Percentiles rank a stretch among this genome's conserved stretches.
phyloP scores from a whole-genome alignment of 2,888 invertebrate genomes.

The Bugulina stolonifera region DNA sequence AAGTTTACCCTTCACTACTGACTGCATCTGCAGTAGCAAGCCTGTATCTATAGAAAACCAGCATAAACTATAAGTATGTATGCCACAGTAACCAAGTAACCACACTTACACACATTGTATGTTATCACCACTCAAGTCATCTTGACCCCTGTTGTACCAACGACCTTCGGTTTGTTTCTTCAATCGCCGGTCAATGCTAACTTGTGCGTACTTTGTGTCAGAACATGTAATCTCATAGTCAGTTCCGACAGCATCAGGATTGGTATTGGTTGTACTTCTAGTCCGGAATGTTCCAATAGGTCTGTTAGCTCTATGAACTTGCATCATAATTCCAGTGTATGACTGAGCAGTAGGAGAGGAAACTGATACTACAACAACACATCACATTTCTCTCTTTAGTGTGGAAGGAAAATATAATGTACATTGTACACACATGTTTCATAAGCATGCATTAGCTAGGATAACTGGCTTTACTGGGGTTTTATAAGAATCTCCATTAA shows the following conservation, averaged over 20 bases:
- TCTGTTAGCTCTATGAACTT: not conserved
- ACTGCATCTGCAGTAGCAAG: too few species aligned
- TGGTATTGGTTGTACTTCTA: not conserved
- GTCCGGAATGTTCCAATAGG: constrained; percentile 3
- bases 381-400: too few species aligned
- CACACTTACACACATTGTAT: not conserved
- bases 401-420: too few species aligned
- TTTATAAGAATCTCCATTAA: too few species aligned
- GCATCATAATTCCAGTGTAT: constrained; percentile 9
- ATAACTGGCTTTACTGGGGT: too few species aligned
- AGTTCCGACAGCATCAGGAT: not conserved
- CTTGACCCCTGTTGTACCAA: not conserved
- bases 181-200: not conserved
- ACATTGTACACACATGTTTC: too few species aligned
- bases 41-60: too few species aligned
- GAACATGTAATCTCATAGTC: not conserved
- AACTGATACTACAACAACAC: not conserved
- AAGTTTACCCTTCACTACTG: too few species aligned
- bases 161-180: not conserved
- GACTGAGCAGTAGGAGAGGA: not conserved
- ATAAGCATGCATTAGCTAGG: too few species aligned
- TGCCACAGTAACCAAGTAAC: too few species aligned
- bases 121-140: not conserved
- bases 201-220: not conserved
- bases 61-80: too few species aligned